Base-by-base conservation (phyloP, 1,140 invertebrate species). In the Lineus longissimus region DNA sequence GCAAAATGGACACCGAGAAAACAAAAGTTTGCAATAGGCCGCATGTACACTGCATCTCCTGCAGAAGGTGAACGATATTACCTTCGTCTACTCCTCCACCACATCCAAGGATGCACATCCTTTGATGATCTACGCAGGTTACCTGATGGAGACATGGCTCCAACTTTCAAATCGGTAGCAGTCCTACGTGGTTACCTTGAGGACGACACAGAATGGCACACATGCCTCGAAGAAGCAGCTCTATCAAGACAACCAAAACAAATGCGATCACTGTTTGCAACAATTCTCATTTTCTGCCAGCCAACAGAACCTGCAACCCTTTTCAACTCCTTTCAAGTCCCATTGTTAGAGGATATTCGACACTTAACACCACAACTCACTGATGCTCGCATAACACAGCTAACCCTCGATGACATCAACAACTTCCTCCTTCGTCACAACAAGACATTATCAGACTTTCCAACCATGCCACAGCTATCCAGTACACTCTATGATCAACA, bases 1-100 rank as follows among this genome's bases (percentile, higher is more conserved):
- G n/a, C 4, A 51, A 51, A 51, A n/a, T 51, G 47, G 47, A 19
- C n/a, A 51, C 47, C 19, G 4, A 4, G 47, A n/a, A 51, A 51
- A 51, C 47, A n/a, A 4, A 51, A 19, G 9, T 19, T 23, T 51
- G 47, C 25, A 7, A 19, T 51, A 51, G 47, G 47, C 9, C 47
- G 47, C 4, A 51, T 51, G 25, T 27, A 19, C 47, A 51, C 47
- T 19, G 25, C 25, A 7, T 51, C 47, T 9, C 25, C 25, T 7
- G 25, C 19, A 7, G 19, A 51, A 51, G 25, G 19, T n/a, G 47
- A 51, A 51, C 47, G n/a, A 4, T 51, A 51, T 36, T 36, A 7
- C 47, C 25, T 51, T 9, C 47, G 47, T 23, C n/a, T 51, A 6
- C 47, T 51, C 47, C 47, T 51, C n/a, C 47, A 51, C 47, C 47